phyloP scores from a whole-genome alignment of 2,888 invertebrate species.

The Drosophila ezoana region DNA sequence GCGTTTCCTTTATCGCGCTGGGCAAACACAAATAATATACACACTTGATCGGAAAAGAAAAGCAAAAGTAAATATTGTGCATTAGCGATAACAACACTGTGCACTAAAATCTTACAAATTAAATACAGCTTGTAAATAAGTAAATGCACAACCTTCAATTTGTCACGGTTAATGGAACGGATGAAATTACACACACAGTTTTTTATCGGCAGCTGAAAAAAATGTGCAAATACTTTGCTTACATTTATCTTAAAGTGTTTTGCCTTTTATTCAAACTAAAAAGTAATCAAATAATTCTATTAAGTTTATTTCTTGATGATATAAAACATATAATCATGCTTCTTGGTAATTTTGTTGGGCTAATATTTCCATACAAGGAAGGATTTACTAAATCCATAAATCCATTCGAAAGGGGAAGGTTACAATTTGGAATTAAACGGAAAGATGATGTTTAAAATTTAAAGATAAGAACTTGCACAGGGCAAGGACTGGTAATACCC shows the following conservation, averaged over 20 bases:
- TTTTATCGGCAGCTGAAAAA: slow-evolving; percentile 21
- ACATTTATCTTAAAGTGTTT: slow-evolving; percentile 19
- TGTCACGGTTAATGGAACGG: slow-evolving; percentile 38
- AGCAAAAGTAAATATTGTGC: slow-evolving; percentile 35
- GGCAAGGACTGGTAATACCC: too few relatives aligned
- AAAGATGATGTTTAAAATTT: too few relatives aligned
- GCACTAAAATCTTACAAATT: slow-evolving; percentile 1
- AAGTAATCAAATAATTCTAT: background rate
- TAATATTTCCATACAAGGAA: background rate
- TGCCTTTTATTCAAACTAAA: slow-evolving; percentile 6
- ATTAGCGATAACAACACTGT: slow-evolving; percentile 12
- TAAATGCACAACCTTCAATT: slow-evolving; percentile 29
- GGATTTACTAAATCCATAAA: background rate
- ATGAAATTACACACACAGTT: slow-evolving; percentile 39
- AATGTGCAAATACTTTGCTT: slow-evolving; percentile 5
- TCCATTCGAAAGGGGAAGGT: background rate
- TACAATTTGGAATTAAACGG: too few relatives aligned
- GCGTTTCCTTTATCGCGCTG: slow-evolving; percentile 47
- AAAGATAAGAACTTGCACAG: too few relatives aligned
- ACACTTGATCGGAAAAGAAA: slow-evolving; percentile 34
- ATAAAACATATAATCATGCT: background rate
- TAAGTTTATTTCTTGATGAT: background rate
- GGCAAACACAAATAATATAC: slow-evolving; percentile 33
- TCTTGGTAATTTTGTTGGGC: background rate
- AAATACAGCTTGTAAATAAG: slow-evolving; percentile 16